Evolutionary conservation across 2,113 vertebrate genomes (phyloP).

Genomic region (Tamias sibiricus): DNA sequence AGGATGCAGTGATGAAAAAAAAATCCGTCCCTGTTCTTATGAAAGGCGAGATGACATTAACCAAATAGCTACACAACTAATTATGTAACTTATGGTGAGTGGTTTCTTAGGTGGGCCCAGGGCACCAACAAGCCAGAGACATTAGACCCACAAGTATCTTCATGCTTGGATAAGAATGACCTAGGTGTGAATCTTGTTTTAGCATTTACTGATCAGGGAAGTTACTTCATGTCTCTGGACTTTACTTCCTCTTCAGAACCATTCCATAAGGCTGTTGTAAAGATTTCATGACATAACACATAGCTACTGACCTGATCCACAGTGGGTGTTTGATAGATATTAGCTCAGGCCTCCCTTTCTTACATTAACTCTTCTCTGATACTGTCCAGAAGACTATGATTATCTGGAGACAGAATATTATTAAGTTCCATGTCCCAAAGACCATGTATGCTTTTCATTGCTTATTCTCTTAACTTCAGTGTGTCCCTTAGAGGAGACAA

Average conservation of each 20-base stretch:
- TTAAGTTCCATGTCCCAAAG: conserved; percentile 12
- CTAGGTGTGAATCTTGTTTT: background rate
- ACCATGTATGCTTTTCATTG: background rate
- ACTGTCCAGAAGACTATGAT: background rate
- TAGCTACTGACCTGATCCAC: background rate
- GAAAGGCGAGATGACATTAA: background rate
- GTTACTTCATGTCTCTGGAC: background rate
- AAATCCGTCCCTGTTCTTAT: background rate
- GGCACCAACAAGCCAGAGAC: background rate
- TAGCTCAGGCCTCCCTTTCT: background rate
- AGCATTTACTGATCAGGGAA: background rate
- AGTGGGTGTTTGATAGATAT: background rate
- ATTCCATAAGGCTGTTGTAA: background rate
- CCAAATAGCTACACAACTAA: background rate
- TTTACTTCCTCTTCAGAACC: conserved; percentile 11
- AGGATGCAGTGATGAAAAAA: background rate
- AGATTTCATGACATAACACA: background rate
- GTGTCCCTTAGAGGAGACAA: background rate
- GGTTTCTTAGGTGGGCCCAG: background rate
- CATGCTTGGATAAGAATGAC: background rate
- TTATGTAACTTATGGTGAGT: background rate
- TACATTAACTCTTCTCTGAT: conserved; percentile 14
- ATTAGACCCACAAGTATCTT: background rate
- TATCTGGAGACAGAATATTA: background rate
- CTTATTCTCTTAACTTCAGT: conserved; percentile 35